Evolutionary conservation across 2,113 vertebrate species (phyloP).

Genomic region (Sturnus vulgaris): DNA sequence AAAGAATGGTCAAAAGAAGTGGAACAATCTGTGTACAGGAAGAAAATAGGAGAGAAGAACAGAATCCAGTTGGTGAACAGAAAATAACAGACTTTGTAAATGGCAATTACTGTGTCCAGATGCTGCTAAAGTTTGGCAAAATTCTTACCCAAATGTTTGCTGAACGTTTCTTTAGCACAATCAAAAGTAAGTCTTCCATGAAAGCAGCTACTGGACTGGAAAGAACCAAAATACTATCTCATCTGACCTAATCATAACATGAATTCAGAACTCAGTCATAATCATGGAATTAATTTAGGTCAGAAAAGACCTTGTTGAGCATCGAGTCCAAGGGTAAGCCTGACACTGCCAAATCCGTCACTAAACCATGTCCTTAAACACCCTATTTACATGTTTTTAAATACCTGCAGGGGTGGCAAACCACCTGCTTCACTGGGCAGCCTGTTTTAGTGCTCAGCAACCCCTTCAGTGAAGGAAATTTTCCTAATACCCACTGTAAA

Average conservation of each 20-base stretch:
- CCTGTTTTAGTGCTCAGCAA: neutral
- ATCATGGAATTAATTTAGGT: neutral
- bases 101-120: neutral
- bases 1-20: neutral
- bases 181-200: neutral
- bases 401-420: neutral
- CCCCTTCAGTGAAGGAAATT: neutral
- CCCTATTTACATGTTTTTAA: neutral
- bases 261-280: neutral
- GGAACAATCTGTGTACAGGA: neutral
- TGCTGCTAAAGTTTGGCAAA: neutral
- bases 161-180: neutral
- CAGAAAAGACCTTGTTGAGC: neutral
- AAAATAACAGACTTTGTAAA: neutral
- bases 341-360: neutral
- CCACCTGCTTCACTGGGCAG: neutral
- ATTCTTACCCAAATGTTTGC: neutral
- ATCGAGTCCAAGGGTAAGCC: rapidly evolving
- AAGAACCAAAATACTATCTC: neutral
- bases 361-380: neutral
- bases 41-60: neutral
- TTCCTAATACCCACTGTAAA: neutral
- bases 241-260: neutral
- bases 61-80: neutral
- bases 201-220: neutral